A percentile compares a stretch with the other conserved stretches of the same genome.
Evolutionary conservation across 2,113 vertebrate species (phyloP).

Genomic region (Scytalopus superciliaris): DNA sequence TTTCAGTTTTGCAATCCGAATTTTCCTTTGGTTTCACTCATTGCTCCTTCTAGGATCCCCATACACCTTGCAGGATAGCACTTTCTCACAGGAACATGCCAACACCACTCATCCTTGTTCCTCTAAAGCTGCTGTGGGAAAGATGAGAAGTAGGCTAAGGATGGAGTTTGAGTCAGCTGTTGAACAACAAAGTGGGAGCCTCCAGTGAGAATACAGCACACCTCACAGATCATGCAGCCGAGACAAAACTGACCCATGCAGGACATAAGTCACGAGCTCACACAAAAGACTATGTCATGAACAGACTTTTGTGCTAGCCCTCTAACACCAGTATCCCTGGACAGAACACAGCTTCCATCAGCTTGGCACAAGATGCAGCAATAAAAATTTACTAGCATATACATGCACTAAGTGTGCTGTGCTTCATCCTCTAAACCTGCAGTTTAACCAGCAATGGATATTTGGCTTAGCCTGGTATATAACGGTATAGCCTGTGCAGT

Average conservation of each 20-base stretch:
- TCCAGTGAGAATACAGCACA: neutral
- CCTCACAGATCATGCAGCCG: rapidly evolving
- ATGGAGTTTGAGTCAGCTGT: neutral
- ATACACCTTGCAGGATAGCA: neutral
- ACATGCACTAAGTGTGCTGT: neutral
- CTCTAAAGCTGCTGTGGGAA: neutral
- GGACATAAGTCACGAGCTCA: neutral
- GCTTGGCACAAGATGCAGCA: neutral
- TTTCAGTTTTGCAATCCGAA: neutral
- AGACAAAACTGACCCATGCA: neutral
- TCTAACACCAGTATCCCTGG: neutral
- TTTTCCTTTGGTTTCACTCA: neutral
- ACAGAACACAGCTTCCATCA: neutral
- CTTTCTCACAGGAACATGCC: neutral
- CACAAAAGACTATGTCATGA: rapidly evolving
- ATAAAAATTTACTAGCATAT: neutral
- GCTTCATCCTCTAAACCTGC: neutral
- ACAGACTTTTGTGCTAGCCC: neutral
- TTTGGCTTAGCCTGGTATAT: neutral
- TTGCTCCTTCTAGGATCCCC: neutral
- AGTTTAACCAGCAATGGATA: neutral
- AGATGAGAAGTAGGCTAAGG: neutral
- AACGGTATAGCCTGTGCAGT: neutral
- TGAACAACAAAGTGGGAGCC: rapidly evolving
- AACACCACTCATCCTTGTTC: neutral